Evolutionary conservation across 2,113 vertebrate genomes (phyloP), one percentile per base, ranked within the genome.

Genomic region (Lasiurus cinereus): DNA sequence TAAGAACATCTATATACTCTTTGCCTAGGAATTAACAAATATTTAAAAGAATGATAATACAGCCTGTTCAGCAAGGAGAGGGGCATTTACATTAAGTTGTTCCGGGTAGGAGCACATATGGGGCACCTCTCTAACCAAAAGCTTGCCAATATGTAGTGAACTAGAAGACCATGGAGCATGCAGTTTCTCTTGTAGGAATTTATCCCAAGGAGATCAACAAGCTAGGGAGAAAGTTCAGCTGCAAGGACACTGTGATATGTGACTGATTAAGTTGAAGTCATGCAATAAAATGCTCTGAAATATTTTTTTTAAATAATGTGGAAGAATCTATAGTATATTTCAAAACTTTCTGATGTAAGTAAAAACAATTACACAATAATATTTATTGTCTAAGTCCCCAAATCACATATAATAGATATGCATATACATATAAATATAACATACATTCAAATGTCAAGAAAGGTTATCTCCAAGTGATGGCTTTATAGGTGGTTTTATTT

Each of bases 251-350:
- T 79, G 72, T 77, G 76, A 77, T 50, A 92, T 15, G 19, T 31
- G 69, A 79, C 79, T 64, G 50, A 83, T 62, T 69, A 92, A 69
- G 56, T 22, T 90, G 85, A 94, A 94, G 36, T 69, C 39, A 76
- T n/a, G 33, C n/a, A 94, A 92, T 70, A 33, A 92, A 92, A 90
- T 85, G 27, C 18, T 46, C 85, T 62, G 46, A 89, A 59, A 52
- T 19, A 52, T 11, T 19, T 64, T 56, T 39, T 78, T 31, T 31
- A 83, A 39, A 50, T 66, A 76, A 89, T 59, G 36, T n/a, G 8
- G 24, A 62, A 74, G 18, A 89, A 59, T 79, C 74, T 76, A 59
- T 66, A 88, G 64, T 39, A 33, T 67, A 31, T 62, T 74, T 39
- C n/a, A 89, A 74, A 74, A 8, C 6, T 69, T 96, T 92, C 36